Conservation (phyloP, 1,140 invertebrate genomes). For the Asbolus verrucosus region DNA sequence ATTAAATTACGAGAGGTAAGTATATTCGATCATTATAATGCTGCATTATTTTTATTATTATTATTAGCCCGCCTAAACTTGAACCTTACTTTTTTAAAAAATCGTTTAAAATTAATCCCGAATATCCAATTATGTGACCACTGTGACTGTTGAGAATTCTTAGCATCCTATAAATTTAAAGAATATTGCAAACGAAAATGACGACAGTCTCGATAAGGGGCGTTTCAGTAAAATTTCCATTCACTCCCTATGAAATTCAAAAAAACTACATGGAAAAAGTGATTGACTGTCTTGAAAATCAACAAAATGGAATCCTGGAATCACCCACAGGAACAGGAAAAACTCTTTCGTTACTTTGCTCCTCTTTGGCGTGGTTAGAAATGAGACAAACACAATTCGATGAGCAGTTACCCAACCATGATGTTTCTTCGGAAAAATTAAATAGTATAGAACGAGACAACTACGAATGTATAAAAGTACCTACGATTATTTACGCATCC, state of each 20-base stretch:
- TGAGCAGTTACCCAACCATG: conserved; percentile 59
- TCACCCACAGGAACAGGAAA: conserved; percentile 98
- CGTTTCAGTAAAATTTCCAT: conserved; percentile 91
- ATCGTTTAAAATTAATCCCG: too few species aligned
- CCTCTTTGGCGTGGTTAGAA: conserved; percentile 91
- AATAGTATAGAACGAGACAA: conserved; percentile 59
- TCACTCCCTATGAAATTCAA: conserved; percentile 94
- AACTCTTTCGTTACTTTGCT: conserved; percentile 93
- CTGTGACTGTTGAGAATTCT: background rate
- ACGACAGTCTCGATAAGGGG: conserved; percentile 75
- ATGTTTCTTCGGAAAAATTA: too few species aligned
- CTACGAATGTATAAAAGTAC: conserved; percentile 67
- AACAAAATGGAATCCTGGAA: conserved; percentile 92
- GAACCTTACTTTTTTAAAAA: conserved; percentile 23
- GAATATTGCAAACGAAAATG: conserved; percentile 3
- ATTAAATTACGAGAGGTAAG: too few species aligned
- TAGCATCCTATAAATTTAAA: too few species aligned
- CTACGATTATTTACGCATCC: conserved; percentile 95
- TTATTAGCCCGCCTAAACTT: too few species aligned
- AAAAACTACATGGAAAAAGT: conserved; percentile 93
- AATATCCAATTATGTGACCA: background rate
- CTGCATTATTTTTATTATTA: too few species aligned
- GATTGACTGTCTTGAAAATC: conserved; percentile 87
- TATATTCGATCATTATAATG: too few species aligned
- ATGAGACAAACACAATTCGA: conserved; percentile 78